Percentiles rank a stretch among this genome's conserved stretches.
Conservation (phyloP, 2,113 vertebrate species). For the Loxodonta africana region DNA sequence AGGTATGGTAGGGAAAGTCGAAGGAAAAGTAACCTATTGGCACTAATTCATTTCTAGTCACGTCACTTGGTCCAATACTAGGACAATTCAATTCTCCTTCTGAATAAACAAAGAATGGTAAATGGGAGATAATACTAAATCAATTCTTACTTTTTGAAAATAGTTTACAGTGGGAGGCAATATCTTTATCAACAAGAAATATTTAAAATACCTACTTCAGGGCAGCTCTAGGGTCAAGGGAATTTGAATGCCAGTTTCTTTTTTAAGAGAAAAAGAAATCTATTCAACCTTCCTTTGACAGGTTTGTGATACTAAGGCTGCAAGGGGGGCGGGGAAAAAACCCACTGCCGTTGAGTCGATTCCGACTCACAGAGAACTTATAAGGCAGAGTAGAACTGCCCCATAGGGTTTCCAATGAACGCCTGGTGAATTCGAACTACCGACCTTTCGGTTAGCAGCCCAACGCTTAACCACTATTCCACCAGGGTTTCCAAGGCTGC, state of each 20-base stretch:
- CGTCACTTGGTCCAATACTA: neutral
- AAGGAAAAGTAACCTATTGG: neutral
- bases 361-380: too few relatives aligned
- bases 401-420: too few relatives aligned
- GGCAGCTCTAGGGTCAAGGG: neutral
- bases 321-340: too few relatives aligned
- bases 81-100: neutral
- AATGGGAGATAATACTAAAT: neutral
- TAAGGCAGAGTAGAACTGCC: too few relatives aligned
- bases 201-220: neutral
- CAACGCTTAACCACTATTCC: too few relatives aligned
- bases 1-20: neutral
- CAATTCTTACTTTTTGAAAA: conserved; percentile 3
- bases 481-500: neutral
- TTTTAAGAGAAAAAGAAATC: neutral
- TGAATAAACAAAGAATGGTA: neutral
- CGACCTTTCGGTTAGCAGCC: too few relatives aligned
- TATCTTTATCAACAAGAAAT: neutral
- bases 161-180: neutral
- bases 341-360: too few relatives aligned
- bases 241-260: neutral
- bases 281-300: neutral
- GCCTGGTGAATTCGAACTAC: too few relatives aligned
- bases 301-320: neutral
- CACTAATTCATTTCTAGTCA: neutral